Conservation (phyloP, 2,888 invertebrate genomes). For the Cylloceria caligata region DNA sequence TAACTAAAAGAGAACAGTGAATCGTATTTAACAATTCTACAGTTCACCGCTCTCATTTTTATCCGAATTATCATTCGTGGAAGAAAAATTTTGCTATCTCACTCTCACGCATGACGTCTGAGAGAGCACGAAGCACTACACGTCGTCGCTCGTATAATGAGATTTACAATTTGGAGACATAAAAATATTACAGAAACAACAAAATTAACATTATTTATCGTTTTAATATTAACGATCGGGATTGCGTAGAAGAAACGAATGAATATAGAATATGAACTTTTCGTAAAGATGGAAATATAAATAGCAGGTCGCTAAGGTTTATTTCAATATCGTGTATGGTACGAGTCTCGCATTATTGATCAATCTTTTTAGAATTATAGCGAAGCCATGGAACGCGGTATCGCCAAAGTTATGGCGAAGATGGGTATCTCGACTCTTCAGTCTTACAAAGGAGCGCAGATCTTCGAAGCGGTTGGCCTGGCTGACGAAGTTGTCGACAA, state of each 20-base stretch:
- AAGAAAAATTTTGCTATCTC: too few relatives aligned
- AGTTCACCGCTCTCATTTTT: too few relatives aligned
- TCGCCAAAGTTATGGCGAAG: constrained; percentile 98
- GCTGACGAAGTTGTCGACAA: constrained; percentile 96
- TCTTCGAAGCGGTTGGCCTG: constrained; percentile 99
- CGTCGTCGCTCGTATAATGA: too few relatives aligned
- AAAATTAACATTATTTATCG: not conserved
- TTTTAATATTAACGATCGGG: not conserved
- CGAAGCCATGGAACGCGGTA: constrained; percentile 95
- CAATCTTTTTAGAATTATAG: constrained; percentile 89
- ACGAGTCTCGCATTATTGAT: not conserved
- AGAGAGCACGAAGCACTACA: too few relatives aligned
- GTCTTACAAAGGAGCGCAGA: constrained; percentile 99
- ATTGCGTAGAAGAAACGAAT: too few relatives aligned
- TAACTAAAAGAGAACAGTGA: too few relatives aligned
- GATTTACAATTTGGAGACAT: too few relatives aligned
- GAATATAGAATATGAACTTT: too few relatives aligned
- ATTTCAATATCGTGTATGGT: not conserved
- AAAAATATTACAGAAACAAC: not conserved
- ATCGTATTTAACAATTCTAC: too few relatives aligned
- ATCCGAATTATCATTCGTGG: too few relatives aligned
- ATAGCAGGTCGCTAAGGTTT: not conserved
- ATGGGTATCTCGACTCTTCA: constrained; percentile 99
- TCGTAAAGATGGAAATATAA: not conserved
- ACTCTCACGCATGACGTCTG: too few relatives aligned